Base-by-base conservation (phyloP, 2,797 vertebrate genomes). In the Macrochelys suwanniensis region DNA sequence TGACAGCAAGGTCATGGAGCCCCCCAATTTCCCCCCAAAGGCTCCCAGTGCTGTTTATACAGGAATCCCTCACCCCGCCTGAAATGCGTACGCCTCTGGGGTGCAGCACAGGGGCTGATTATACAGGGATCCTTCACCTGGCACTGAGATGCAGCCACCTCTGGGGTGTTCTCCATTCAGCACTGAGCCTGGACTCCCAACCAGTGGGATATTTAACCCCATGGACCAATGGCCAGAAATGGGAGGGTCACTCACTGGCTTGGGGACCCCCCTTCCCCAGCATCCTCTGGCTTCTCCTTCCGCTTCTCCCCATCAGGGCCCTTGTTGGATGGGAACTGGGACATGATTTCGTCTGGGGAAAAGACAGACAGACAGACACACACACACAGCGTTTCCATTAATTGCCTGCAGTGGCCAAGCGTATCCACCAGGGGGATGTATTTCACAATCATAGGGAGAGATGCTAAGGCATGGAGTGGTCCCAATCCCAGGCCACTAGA, bases 341-440 rank as follows among this genome's bases (percentile, higher is more conserved):
- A 99, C 98, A 99, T 98, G 93, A 99, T 99, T 97, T 99, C 99
- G 98, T 99, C 99, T 99, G 96, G 82, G 65, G 26, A 82, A 89
- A 87, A 95, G 45, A 54, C 85, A 45, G 90, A 92, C 89, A 90
- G 28, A 31, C 13, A 33, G 15, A 53, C 9, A 13, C 2, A 37
- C 47, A 37, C 16, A 21, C 8, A 5, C 10, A 42, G 16, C 10
- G 7, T 80, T 6, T 11, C 56, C 57, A 74, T 88, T 47, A n/a
- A 7, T 53, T 23, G 50, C 33, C 23, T 56, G 86, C 31, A 42
- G 45, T 92, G 88, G n/a, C 82, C 84, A 11, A 33, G 12, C 25
- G 19, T 54, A 17, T 25, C 56, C 87, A 54, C 25, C 11, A 65
- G 91, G 71, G 37, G 87, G 42, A 54, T 65, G 56, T 49, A 77